phyloP scores from a whole-genome alignment of 2,888 invertebrate species.

The Lutraria lutraria region DNA sequence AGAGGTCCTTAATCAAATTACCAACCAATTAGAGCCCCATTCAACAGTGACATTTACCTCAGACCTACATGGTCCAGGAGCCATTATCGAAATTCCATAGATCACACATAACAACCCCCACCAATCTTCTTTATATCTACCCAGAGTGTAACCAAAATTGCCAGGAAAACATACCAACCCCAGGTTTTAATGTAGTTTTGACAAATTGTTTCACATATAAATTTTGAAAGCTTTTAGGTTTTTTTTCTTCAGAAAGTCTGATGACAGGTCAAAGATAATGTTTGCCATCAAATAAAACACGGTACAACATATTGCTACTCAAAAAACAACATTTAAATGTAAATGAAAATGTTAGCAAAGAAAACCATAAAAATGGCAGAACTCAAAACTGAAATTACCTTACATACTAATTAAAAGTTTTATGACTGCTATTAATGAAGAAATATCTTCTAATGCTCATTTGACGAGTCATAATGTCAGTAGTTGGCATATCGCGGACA shows the following conservation, averaged over 20 bases:
- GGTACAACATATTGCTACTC: not conserved
- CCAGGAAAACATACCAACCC: not conserved
- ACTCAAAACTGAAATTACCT: not conserved
- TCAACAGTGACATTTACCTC: conserved; percentile 38
- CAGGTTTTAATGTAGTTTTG: conserved; percentile 55
- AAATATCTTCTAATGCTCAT: not conserved
- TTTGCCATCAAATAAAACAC: not conserved
- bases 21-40: conserved; percentile 40
- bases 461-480: not conserved
- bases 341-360: not conserved
- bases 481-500: not conserved
- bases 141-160: conserved; percentile 28
- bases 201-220: conserved; percentile 44
- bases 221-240: conserved; percentile 17
- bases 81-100: conserved; percentile 38
- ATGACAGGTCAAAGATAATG: conserved; percentile 17
- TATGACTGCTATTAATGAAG: not conserved
- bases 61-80: conserved; percentile 3
- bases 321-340: not conserved
- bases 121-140: conserved; percentile 28
- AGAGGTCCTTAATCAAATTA: conserved; percentile 52
- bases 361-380: not conserved
- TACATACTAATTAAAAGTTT: not conserved
- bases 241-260: not conserved
- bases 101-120: conserved; percentile 7